Conservation (phyloP, 2,113 vertebrate genomes). For the Catagonus wagneri region DNA sequence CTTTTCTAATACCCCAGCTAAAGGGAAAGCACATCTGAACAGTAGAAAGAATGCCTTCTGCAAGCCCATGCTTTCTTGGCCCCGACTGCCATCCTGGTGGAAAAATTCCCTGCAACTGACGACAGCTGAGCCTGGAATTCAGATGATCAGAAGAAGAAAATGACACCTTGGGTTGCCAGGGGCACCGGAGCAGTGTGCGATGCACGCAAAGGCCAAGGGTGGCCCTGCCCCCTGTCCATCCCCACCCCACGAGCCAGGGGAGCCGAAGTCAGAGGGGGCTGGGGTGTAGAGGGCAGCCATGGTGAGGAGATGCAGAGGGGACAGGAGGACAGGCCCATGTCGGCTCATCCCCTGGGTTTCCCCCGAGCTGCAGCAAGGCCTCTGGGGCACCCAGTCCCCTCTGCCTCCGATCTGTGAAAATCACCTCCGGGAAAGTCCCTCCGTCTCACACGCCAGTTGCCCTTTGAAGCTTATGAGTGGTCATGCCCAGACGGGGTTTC, state of each 20-base stretch:
- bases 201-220: not conserved
- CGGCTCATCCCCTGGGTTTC: not conserved
- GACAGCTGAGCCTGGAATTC: conserved; percentile 75
- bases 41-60: conserved; percentile 48
- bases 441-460: not conserved
- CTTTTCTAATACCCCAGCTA: not conserved
- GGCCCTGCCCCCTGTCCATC: not conserved
- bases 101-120: conserved; percentile 64
- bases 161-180: conserved; percentile 21
- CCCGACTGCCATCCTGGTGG: conserved; percentile 8
- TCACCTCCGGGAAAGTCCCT: conserved; percentile 65
- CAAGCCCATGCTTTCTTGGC: conserved; percentile 45
- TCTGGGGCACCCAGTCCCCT: not conserved
- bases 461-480: not conserved
- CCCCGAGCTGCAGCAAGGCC: not conserved
- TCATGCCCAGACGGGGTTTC: not conserved
- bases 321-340: not conserved
- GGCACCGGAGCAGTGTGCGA: not conserved
- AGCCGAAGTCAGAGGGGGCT: not conserved
- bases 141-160: conserved; percentile 47
- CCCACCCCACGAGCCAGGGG: not conserved
- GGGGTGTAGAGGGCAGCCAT: not conserved
- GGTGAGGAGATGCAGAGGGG: not conserved
- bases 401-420: conserved; percentile 36
- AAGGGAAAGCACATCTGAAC: not conserved